Conservation (phyloP, 2,113 vertebrate genomes). For the Holacanthus passer region DNA sequence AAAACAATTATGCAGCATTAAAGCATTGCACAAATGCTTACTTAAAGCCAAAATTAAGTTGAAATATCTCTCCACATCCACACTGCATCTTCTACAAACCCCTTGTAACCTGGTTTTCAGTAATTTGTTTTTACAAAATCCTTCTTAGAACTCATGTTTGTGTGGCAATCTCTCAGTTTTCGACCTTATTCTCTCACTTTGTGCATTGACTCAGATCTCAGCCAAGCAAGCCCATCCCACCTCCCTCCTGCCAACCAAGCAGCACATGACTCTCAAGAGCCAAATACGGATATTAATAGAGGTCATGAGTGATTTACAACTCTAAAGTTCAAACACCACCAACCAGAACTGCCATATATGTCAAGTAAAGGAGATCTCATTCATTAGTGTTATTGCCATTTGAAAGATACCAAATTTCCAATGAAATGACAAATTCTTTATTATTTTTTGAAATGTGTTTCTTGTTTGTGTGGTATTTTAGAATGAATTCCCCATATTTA, state of each 20-base stretch:
- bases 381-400: neutral
- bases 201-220: neutral
- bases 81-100: neutral
- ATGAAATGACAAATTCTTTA: neutral
- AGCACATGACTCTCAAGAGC: slow-evolving; percentile 4
- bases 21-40: neutral
- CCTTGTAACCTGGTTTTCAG: neutral
- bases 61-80: neutral
- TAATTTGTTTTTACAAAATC: no score
- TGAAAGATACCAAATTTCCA: neutral
- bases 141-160: neutral
- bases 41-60: neutral
- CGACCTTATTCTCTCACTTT: neutral
- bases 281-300: slow-evolving; percentile 5
- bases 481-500: neutral
- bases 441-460: neutral
- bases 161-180: neutral
- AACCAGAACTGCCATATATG: neutral
- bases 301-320: slow-evolving; percentile 4
- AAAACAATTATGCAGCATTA: neutral
- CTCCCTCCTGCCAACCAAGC: slow-evolving; percentile 7
- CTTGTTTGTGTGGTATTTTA: neutral
- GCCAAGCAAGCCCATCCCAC: neutral
- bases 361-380: neutral
- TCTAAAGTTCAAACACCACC: neutral